Evolutionary conservation across 2,888 invertebrate genomes (phyloP).

Genomic region (Macaria liturata): DNA sequence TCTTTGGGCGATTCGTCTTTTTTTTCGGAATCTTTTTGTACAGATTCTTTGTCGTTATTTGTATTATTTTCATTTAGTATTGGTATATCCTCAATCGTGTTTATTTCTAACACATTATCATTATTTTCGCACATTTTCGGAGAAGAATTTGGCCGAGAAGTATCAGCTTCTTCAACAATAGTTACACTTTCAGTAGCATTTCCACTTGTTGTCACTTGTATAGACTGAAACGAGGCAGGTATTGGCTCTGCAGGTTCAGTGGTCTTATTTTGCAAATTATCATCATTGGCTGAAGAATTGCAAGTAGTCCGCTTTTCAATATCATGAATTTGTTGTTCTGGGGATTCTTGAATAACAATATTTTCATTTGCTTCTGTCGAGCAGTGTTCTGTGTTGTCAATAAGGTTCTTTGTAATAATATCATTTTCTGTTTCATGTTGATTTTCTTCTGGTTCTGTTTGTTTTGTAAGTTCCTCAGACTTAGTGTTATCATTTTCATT

Average conservation of each 20-base stretch:
- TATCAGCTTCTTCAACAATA: not conserved
- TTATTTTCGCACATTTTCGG: not conserved
- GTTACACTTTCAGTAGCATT: not conserved
- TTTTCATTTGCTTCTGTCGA: not conserved
- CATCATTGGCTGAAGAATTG: not conserved
- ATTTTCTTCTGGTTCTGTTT: not conserved
- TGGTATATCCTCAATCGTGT: slow-evolving; percentile 31
- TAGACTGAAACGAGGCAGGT: not conserved
- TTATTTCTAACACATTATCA: slow-evolving; percentile 29
- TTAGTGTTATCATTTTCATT: slow-evolving; percentile 5
- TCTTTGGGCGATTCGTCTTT: slow-evolving; percentile 9
- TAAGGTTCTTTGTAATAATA: not conserved
- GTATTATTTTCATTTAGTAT: slow-evolving; percentile 8
- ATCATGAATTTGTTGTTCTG: not conserved
- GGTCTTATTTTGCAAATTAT: not conserved
- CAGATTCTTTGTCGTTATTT: slow-evolving; percentile 7
- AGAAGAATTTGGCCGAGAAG: not conserved
- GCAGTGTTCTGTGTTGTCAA: not conserved
- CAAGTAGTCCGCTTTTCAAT: not conserved
- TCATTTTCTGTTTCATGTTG: slow-evolving; percentile 5
- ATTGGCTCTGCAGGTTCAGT: not conserved
- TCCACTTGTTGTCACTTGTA: slow-evolving; percentile 1
- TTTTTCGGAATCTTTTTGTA: slow-evolving; percentile 1
- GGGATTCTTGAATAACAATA: not conserved
- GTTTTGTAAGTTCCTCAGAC: not conserved